Base-by-base conservation (phyloP, 2,797 vertebrate species). In the Dendrocincla fuliginosa region DNA sequence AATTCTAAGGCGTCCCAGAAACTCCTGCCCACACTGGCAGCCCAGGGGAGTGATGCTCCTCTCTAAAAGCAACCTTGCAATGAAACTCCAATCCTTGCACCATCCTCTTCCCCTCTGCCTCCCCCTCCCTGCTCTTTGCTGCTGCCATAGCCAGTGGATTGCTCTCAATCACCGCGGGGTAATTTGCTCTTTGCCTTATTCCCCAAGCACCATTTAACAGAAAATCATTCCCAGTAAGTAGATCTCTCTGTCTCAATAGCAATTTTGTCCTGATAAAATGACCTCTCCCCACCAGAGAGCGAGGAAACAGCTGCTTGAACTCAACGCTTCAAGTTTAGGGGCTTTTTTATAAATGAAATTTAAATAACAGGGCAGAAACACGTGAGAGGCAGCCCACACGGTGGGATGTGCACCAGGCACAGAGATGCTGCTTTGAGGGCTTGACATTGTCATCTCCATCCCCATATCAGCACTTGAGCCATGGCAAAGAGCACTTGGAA, bases 351-450 rank as follows among this genome's bases (percentile, higher is more conserved):
- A n/a, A 30, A 56, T 4, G 46, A 35, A 15, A 4, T 15, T 18
- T 2, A 33, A 86, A 39, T 1, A 55, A 19, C 2, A 23, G 53
- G 49, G 41, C 27, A 75, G 52, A 32, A 24, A 16, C 4, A 16
- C 16, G 7, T 0, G 11, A 19, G 35, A 33, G 33, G 35, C 42
- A 19, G 25, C 1, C 0, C 5, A 13, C 11, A 1, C 10, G 12
- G 53, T 11, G 15, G 63, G 33, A 25, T 30, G 53, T 10, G 33
- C 16, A 44, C 30, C 3, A 32, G 42, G 20, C 61, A 7, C 41
- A 4, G 30, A 76, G 80, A n/a, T 90, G 15, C 63, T 47, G 16
- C 82, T 33, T 7, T 5, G 27, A 35, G 70, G 47, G 37, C 32
- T 65, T 14, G 7, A 13, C 41, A 60, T 1, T 63, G 35, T 4